Evolutionary conservation across 2,888 invertebrate genomes (phyloP).

Genomic region (Chymomyza fuscimana): DNA sequence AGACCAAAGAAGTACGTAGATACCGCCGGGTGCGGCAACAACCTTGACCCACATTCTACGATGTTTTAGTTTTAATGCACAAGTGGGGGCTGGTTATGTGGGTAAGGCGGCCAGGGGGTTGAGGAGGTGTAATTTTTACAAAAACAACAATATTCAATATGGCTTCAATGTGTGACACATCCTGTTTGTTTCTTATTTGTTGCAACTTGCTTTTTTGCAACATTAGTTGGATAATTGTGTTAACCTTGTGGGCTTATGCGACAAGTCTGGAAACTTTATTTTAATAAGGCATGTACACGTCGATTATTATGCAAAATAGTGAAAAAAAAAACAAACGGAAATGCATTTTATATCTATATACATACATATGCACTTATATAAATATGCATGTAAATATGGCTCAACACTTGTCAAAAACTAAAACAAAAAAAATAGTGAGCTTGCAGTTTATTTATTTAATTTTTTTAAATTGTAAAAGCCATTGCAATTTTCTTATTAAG

Average conservation of each 20-base stretch:
- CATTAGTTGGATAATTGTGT: too few relatives aligned
- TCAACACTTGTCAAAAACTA: slow-evolving; percentile 1
- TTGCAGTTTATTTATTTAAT: background rate
- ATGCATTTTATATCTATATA: background rate
- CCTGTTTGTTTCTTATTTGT: too few relatives aligned
- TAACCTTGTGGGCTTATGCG: too few relatives aligned
- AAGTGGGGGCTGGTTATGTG: background rate
- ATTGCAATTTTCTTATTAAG: slow-evolving; percentile 8
- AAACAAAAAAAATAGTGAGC: background rate
- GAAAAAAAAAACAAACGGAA: too few relatives aligned
- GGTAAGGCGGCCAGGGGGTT: too few relatives aligned
- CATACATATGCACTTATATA: background rate
- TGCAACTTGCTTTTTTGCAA: too few relatives aligned
- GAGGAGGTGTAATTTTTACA: too few relatives aligned
- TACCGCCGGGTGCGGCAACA: slow-evolving; percentile 2
- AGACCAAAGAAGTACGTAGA: background rate
- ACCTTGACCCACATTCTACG: slow-evolving; percentile 4
- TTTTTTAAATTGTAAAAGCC: background rate
- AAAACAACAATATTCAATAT: too few relatives aligned
- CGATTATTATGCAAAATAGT: too few relatives aligned
- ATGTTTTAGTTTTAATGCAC: background rate
- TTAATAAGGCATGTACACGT: too few relatives aligned
- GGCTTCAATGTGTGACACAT: too few relatives aligned
- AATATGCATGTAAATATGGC: slow-evolving; percentile 1
- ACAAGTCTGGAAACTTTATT: too few relatives aligned